phyloP scores from a whole-genome alignment of 2,888 invertebrate genomes.

The Agrochola circellaris region DNA sequence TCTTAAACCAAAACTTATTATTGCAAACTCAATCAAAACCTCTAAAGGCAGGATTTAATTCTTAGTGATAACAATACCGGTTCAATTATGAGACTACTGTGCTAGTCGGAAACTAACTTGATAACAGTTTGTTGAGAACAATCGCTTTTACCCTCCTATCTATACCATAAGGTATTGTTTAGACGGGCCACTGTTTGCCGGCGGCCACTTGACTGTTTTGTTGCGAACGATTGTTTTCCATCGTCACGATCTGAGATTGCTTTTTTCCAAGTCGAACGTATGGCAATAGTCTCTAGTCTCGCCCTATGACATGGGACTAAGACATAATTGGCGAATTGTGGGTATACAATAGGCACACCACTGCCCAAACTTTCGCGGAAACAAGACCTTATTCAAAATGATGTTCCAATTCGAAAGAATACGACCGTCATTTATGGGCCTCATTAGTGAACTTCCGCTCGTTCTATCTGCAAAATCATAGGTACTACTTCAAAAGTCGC shows the following conservation, averaged over 20 bases:
- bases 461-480: too few species aligned
- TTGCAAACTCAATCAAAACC: slow-evolving; percentile 24
- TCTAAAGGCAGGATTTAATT: slow-evolving; percentile 38
- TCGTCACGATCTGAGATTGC: background rate
- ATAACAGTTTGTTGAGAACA: slow-evolving; percentile 63
- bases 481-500: too few species aligned
- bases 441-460: too few species aligned
- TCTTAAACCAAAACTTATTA: background rate
- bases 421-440: too few species aligned
- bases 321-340: too few species aligned
- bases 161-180: slow-evolving; percentile 32
- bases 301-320: too few species aligned
- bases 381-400: too few species aligned
- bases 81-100: slow-evolving; percentile 48
- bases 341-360: too few species aligned
- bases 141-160: slow-evolving; percentile 58
- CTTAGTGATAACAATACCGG: slow-evolving; percentile 48
- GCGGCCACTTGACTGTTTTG: background rate
- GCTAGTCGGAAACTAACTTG: slow-evolving; percentile 60
- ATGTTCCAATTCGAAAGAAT: too few species aligned
- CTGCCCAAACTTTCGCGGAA: too few species aligned
- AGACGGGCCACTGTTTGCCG: slow-evolving; percentile 29
- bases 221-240: background rate
- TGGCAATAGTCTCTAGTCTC: background rate
- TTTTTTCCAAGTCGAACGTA: background rate